Evolutionary conservation across 2,888 invertebrate species (phyloP), one percentile per base, ranked within the genome.

Genomic region (Apamea crenata): DNA sequence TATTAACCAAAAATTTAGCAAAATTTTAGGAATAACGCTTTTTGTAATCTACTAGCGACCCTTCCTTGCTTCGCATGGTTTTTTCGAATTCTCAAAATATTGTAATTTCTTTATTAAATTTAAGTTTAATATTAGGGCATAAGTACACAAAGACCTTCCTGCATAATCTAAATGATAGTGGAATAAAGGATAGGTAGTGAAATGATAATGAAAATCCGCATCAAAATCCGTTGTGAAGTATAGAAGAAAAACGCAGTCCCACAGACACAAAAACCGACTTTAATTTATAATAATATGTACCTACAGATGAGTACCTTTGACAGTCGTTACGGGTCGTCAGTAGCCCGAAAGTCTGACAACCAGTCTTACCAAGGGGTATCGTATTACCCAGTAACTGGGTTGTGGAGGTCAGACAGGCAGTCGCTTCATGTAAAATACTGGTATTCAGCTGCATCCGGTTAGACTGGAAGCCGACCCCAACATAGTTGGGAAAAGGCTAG

Each of bases 1-100:
- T 77, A 53, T 69, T 40, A 71, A 47, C 50, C 56, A 82, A 68
- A 83, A 71, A 40, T 14, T 1, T 47, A 59, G n/a, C 2, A 1
- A 18, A 80, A 21, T 61, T 40, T 29, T 66, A 12, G 10, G 4
- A 53, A 71, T 36, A 80, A n/a, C 10, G 10, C 2, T 56, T 32
- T 65, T 63, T 65, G 5, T 44, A 50, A 80, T 68, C 14, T n/a
- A 59, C n/a, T 76, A 18, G n/a, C 53, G 32, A 71, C 18, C 10
- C 6, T 10, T 2, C 32, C 8, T 2, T 18, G 18, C 4, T 36
- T 65, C 18, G 36, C 18, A 18, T 18, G 21, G 12, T n/a, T n/a
- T 65, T 40, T 21, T 40, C 0, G 7, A n/a, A 65, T 21, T 36
- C 4, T 40, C 18, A 65, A 65, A 70, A n/a, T n/a, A 21, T 59